A percentile compares a stretch with the other conserved stretches of the same genome.
Conservation (phyloP, 1,140 invertebrate species). For the Latrodectus geometricus region DNA sequence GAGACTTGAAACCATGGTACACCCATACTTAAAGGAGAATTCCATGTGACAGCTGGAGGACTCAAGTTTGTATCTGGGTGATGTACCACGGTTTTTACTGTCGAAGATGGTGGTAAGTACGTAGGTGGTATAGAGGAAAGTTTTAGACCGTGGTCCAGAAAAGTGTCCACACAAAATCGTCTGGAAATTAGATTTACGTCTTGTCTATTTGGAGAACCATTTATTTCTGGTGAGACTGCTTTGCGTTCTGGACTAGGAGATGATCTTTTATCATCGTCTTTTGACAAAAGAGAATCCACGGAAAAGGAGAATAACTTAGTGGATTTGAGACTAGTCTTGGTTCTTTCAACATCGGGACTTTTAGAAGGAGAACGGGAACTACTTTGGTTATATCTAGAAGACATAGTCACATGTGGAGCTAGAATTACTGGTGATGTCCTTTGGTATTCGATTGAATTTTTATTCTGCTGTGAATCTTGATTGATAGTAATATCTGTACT, state of each 20-base stretch:
- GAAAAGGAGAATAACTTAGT: conserved; percentile 47
- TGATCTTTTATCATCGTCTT: neutral
- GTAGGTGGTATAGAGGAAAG: neutral
- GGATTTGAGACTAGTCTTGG: conserved; percentile 10
- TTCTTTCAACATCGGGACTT: conserved; percentile 20
- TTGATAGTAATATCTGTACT: neutral
- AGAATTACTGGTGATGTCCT: conserved; percentile 6
- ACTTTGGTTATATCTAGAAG: neutral
- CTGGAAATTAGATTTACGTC: neutral
- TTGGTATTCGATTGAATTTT: neutral
- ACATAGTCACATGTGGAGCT: conserved; percentile 5
- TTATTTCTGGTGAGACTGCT: neutral
- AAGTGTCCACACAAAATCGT: conserved; percentile 24
- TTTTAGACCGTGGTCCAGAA: conserved; percentile 8
- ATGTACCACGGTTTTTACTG: conserved; percentile 1
- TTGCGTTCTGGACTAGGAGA: conserved; percentile 31
- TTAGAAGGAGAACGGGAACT: conserved; percentile 28
- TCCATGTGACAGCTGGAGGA: neutral
- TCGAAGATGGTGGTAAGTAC: neutral
- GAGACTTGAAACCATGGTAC: conserved; percentile 50
- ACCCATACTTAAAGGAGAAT: conserved; percentile 1
- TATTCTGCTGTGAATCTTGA: neutral
- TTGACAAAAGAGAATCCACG: conserved; percentile 35
- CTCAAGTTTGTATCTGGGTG: conserved; percentile 8
- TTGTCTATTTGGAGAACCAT: conserved; percentile 1